Percentiles rank a stretch among this genome's conserved stretches.
These are phyloP conservation scores for Sitta europaea DNA, from an alignment of 2,113 vertebrate species.

Conservation along the genomic window DNA sequence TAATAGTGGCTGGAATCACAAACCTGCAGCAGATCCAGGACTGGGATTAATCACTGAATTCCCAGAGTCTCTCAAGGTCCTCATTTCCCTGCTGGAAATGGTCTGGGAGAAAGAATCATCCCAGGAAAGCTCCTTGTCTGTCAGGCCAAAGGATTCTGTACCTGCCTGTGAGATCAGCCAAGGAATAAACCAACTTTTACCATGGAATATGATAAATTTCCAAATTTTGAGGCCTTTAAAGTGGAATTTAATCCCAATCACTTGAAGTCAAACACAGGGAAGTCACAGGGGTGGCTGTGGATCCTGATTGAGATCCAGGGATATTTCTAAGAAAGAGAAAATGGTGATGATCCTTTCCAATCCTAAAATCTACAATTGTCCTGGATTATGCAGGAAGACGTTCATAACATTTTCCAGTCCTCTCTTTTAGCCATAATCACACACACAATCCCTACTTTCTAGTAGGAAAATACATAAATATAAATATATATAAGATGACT, in stretches of 20 bases:
- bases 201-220: neutral
- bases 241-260: neutral
- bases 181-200: neutral
- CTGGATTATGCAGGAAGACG: neutral
- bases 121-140: neutral
- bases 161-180: fast-evolving
- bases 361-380: neutral
- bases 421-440: neutral
- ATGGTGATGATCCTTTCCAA: neutral
- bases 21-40: neutral
- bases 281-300: neutral
- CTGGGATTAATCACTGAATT: neutral
- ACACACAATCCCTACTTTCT: neutral
- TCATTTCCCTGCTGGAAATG: neutral
- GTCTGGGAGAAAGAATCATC: neutral
- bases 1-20: neutral
- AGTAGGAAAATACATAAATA: neutral
- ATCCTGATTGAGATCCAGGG: neutral
- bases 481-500: neutral
- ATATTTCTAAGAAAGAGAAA: neutral
- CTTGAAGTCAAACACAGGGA: neutral
- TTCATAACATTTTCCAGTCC: neutral
- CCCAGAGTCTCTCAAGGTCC: neutral
- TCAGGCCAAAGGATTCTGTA: neutral
- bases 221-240: neutral